A percentile compares a stretch with the other conserved stretches of the same genome.
These are phyloP conservation scores for Myathropa florea DNA, from an alignment of 2,888 invertebrate genomes.

Conservation along the genomic window DNA sequence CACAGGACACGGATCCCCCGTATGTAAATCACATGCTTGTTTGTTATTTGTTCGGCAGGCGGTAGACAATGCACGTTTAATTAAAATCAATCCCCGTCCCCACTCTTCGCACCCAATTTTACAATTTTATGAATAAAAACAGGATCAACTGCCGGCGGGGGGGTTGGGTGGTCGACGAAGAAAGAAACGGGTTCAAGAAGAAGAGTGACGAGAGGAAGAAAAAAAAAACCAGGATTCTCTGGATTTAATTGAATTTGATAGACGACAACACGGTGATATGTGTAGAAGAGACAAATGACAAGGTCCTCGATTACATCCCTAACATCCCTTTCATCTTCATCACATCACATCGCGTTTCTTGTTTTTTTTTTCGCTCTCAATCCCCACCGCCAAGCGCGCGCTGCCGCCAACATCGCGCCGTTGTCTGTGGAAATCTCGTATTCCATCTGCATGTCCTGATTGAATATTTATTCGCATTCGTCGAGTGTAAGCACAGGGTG, in stretches of 20 bases:
- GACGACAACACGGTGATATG: conserved; percentile 21
- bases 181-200: conserved; percentile 34
- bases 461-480: conserved; percentile 63
- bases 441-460: conserved; percentile 60
- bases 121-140: conserved; percentile 53
- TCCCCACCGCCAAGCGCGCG: neutral
- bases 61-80: conserved; percentile 67
- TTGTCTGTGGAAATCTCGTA: conserved; percentile 28
- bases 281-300: conserved; percentile 14
- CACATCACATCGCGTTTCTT: neutral
- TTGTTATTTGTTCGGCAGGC: conserved; percentile 56
- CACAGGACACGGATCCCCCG: conserved; percentile 34
- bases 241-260: conserved; percentile 66
- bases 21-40: conserved; percentile 64
- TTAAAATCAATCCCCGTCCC: conserved; percentile 32
- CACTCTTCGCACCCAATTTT: neutral
- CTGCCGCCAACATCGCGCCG: neutral
- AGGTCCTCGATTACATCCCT: conserved; percentile 38
- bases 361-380: neutral
- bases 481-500: conserved; percentile 17
- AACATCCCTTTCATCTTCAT: conserved; percentile 32
- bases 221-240: conserved; percentile 23
- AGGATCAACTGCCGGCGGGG: conserved; percentile 2
- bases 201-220: neutral
- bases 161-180: neutral